phyloP scores from a whole-genome alignment of 2,888 invertebrate species.

The Horisme vitalbata region DNA sequence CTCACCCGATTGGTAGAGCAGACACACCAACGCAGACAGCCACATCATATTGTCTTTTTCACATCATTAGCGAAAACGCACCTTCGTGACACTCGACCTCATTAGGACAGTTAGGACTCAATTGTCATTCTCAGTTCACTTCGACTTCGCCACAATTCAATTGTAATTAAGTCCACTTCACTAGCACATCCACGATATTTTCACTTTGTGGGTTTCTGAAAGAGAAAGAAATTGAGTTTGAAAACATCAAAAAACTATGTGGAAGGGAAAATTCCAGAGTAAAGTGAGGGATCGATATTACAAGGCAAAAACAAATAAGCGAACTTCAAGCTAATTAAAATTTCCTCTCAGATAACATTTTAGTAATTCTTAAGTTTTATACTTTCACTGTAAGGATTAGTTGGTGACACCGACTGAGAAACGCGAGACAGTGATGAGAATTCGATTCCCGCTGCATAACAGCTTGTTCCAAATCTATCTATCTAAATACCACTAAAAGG shows the following conservation, averaged over 20 bases:
- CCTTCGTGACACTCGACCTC: conserved; percentile 43
- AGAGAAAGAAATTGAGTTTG: conserved; percentile 11
- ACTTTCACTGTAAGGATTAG: too few relatives aligned
- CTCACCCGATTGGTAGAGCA: conserved; percentile 69
- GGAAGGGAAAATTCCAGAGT: not conserved
- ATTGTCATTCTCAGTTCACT: conserved; percentile 23
- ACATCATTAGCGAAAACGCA: conserved; percentile 62
- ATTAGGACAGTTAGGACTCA: conserved; percentile 29
- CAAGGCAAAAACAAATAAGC: too few relatives aligned
- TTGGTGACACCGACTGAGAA: too few relatives aligned
- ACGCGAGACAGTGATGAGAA: too few relatives aligned
- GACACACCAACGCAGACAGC: conserved; percentile 64
- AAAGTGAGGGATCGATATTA: not conserved
- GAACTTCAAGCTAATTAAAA: too few relatives aligned
- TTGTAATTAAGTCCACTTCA: conserved; percentile 15
- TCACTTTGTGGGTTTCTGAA: conserved; percentile 16
- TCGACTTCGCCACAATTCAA: conserved; percentile 22
- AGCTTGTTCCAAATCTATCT: too few relatives aligned
- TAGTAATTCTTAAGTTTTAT: too few relatives aligned
- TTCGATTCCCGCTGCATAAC: too few relatives aligned
- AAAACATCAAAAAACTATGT: conserved; percentile 1
- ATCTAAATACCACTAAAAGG: too few relatives aligned
- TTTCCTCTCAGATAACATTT: too few relatives aligned
- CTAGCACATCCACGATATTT: conserved; percentile 7
- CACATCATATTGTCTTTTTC: conserved; percentile 69